Percentiles rank a stretch among this genome's conserved stretches.
phyloP scores from a whole-genome alignment of 1,140 invertebrate species.

The Brachionus sp. region DNA sequence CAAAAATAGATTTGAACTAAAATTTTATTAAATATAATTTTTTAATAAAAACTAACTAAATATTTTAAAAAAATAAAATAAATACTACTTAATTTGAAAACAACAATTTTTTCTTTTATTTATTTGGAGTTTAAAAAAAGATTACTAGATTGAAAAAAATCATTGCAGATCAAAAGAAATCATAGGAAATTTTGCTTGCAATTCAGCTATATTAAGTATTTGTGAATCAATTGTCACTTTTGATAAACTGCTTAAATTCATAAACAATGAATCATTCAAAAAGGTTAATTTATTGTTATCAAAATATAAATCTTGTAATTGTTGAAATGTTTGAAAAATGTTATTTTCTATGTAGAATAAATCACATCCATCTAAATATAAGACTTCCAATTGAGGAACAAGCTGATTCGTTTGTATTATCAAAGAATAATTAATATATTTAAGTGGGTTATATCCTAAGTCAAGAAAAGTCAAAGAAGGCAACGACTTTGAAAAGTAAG shows the following conservation, averaged over 20 bases:
- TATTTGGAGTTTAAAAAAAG: too few species aligned
- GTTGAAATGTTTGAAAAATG: not conserved
- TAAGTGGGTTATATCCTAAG: not conserved
- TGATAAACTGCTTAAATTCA: not conserved
- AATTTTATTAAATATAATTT: too few species aligned
- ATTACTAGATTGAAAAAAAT: too few species aligned
- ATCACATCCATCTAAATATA: not conserved
- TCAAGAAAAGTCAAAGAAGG: not conserved
- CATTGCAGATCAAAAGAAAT: too few species aligned
- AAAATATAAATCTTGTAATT: not conserved
- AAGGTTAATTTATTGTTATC: not conserved
- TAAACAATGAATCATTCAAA: not conserved
- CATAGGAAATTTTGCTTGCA: not conserved
- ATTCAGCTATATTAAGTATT: not conserved
- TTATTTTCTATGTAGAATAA: not conserved
- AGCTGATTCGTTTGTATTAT: not conserved
- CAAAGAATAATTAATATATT: not conserved
- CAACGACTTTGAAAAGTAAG: not conserved
- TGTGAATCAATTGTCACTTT: not conserved
- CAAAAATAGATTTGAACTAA: too few species aligned
- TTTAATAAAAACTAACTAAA: too few species aligned
- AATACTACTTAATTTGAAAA: too few species aligned
- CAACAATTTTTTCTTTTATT: too few species aligned
- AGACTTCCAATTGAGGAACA: not conserved
- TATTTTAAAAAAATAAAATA: too few species aligned